A percentile compares a stretch with the other conserved stretches of the same genome.
Evolutionary conservation across 2,888 invertebrate genomes (phyloP).

Genomic region (Anoplius nigerrimus): DNA sequence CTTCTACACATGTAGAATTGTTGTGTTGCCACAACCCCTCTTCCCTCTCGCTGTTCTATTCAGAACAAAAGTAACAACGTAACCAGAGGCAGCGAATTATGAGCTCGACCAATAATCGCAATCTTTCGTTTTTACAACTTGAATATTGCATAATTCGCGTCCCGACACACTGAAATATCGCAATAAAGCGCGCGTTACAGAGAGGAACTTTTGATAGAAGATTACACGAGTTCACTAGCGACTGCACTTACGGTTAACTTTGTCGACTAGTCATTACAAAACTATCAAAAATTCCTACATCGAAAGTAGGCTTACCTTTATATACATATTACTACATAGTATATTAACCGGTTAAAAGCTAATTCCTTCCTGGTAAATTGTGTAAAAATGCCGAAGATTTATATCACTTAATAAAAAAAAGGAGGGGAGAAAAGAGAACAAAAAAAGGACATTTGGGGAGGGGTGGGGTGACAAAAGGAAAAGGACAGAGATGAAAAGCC

Average conservation of each 20-base stretch:
- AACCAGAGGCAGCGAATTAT: conserved; percentile 25
- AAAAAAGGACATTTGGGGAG: too few relatives aligned
- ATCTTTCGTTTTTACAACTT: conserved; percentile 26
- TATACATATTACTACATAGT: conserved; percentile 65
- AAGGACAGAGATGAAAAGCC: conserved; percentile 20
- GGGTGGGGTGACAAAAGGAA: too few relatives aligned
- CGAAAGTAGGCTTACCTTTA: conserved; percentile 56
- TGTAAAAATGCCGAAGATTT: conserved; percentile 54
- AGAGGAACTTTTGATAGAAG: conserved; percentile 57
- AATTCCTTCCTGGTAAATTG: conserved; percentile 29
- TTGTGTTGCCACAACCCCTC: not conserved
- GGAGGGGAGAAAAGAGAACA: conserved; percentile 16
- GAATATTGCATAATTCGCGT: conserved; percentile 46
- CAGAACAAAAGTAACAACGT: conserved; percentile 6
- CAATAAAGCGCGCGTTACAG: conserved; percentile 29
- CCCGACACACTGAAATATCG: conserved; percentile 34
- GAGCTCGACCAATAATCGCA: conserved; percentile 23
- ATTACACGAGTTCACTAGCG: conserved; percentile 43
- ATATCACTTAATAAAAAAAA: conserved; percentile 35
- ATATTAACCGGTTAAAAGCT: conserved; percentile 39
- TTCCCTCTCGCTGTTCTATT: not conserved
- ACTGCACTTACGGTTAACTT: conserved; percentile 40
- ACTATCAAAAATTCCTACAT: conserved; percentile 60
- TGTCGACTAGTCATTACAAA: conserved; percentile 51
- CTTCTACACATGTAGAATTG: conserved; percentile 12